Conservation (phyloP, 2,888 invertebrate genomes). For the Tachina lurida region DNA sequence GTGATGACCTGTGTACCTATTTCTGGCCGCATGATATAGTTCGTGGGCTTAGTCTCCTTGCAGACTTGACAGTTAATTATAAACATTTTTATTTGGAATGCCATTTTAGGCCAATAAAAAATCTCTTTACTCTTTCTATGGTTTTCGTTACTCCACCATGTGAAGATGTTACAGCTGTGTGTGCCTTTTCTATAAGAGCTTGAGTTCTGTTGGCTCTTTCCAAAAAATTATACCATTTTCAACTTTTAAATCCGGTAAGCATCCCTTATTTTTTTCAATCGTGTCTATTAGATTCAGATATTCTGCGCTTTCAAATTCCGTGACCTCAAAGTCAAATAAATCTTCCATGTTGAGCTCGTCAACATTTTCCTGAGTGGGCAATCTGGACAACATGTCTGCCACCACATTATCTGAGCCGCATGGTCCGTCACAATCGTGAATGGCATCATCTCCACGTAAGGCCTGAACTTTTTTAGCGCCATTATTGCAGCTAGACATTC, state of each 20-base stretch:
- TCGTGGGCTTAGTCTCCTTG: too few relatives aligned
- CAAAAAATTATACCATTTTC: background rate
- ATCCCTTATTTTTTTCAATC: background rate
- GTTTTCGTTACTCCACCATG: background rate
- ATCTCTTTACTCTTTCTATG: background rate
- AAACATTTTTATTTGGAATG: background rate
- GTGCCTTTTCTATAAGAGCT: background rate
- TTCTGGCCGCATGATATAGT: too few relatives aligned
- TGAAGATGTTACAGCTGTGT: background rate
- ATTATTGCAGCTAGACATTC: too few relatives aligned
- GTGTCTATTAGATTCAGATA: background rate
- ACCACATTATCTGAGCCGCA: too few relatives aligned
- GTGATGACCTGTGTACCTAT: too few relatives aligned
- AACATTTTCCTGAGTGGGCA: too few relatives aligned
- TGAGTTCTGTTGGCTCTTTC: background rate
- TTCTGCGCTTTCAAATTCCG: background rate
- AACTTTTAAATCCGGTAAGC: background rate
- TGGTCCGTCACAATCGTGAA: too few relatives aligned
- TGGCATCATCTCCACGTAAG: too few relatives aligned
- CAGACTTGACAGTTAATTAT: background rate
- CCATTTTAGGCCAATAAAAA: conserved; percentile 2
- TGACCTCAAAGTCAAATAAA: background rate
- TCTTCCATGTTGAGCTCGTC: too few relatives aligned
- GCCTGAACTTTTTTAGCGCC: too few relatives aligned
- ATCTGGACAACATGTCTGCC: too few relatives aligned